These are phyloP conservation scores for Drosophila histrio DNA, from an alignment of 2,888 invertebrate genomes.

Conservation along the genomic window DNA sequence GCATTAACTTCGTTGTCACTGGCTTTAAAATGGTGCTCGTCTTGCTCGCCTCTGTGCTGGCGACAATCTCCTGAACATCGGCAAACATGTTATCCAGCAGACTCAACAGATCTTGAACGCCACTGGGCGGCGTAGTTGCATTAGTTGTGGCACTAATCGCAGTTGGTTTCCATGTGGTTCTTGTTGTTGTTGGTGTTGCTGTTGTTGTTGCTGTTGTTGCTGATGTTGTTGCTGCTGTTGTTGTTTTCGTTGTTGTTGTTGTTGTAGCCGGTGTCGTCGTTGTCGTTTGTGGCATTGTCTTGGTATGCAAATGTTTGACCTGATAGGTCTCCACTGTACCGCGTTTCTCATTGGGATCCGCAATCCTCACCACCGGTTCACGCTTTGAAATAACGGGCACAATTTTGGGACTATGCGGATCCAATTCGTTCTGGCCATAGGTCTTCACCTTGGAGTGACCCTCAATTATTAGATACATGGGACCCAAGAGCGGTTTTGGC, in stretches of 20 bases:
- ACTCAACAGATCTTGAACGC: constrained; percentile 81
- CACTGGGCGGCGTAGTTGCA: constrained; percentile 33
- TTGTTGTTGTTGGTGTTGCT: constrained; percentile 3
- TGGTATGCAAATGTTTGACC: constrained; percentile 83
- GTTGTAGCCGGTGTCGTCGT: constrained; percentile 45
- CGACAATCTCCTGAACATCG: constrained; percentile 63
- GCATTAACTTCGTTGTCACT: constrained; percentile 55
- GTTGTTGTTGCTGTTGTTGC: constrained; percentile 12
- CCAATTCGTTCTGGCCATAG: constrained; percentile 87
- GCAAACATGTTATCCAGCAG: constrained; percentile 82
- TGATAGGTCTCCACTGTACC: constrained; percentile 81
- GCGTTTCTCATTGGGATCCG: constrained; percentile 80
- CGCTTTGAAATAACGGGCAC: constrained; percentile 82
- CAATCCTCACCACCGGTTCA: constrained; percentile 81
- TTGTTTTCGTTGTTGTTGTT: constrained; percentile 42
- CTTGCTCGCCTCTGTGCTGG: constrained; percentile 11
- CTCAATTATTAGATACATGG: constrained; percentile 92
- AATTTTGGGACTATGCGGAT: constrained; percentile 83
- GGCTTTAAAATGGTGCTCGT: constrained; percentile 64
- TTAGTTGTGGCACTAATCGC: constrained; percentile 18
- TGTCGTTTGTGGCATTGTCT: constrained; percentile 64
- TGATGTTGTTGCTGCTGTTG: constrained; percentile 22
- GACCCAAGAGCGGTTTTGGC: constrained; percentile 86
- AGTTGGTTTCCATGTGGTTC: constrained; percentile 23
- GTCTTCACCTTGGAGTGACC: constrained; percentile 94